phyloP scores from a whole-genome alignment of 1,140 invertebrate genomes.

The Papilio xuthus region DNA sequence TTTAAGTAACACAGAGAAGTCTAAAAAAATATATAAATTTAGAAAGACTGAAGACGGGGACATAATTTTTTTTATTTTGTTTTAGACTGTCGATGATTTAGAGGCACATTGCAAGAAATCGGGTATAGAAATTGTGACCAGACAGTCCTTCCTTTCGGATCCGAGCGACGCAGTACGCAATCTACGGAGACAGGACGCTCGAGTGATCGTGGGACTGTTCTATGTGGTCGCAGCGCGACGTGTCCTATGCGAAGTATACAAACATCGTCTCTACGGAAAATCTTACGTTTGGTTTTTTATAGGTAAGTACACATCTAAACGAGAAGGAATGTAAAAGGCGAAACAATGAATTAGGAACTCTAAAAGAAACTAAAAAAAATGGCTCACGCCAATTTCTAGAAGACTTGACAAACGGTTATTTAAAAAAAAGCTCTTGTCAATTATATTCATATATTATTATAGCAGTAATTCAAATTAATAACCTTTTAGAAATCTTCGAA shows the following conservation, averaged over 20 bases:
- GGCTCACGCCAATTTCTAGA: no score
- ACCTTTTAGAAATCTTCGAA: not conserved
- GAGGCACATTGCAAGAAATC: constrained; percentile 96
- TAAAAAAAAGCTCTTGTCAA: no score
- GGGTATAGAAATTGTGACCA: constrained; percentile 96
- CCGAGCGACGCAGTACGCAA: constrained; percentile 98
- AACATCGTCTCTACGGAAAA: constrained; percentile 96
- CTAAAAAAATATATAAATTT: not conserved
- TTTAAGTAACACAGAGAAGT: no score
- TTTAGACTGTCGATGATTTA: constrained; percentile 97
- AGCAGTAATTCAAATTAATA: no score
- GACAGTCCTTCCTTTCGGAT: constrained; percentile 98
- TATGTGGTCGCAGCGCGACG: constrained; percentile 97
- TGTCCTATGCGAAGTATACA: constrained; percentile 98
- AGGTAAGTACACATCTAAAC: constrained; percentile 83
- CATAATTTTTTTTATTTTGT: not conserved
- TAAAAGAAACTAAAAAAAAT: no score
- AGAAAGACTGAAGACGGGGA: not conserved
- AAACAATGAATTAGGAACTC: no score
- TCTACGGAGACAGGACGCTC: constrained; percentile 94
- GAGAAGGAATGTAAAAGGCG: no score
- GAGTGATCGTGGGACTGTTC: constrained; percentile 98
- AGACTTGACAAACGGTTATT: no score
- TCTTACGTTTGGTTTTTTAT: constrained; percentile 99
- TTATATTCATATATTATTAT: no score